Evolutionary conservation across 1,140 invertebrate genomes (phyloP), one percentile per base, ranked within the genome.

Genomic region (Euborellia annulipes): DNA sequence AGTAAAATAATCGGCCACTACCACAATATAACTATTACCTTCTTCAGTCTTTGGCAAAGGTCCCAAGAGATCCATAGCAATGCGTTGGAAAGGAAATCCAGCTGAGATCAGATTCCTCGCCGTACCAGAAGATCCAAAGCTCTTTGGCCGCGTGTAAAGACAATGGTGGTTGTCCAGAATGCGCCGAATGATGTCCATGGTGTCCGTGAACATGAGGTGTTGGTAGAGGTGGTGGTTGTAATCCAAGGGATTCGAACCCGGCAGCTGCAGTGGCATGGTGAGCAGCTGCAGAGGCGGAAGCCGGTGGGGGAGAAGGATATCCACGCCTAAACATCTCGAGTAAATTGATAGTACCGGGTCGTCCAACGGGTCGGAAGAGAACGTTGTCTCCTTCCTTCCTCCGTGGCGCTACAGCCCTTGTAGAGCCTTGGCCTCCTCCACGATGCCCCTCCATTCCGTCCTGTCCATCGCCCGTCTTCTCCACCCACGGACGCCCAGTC

Each of bases 81-180:
- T n/a, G n/a, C n/a, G n/a, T n/a, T n/a, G n/a, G n/a, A n/a, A n/a
- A n/a, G n/a, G n/a, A n/a, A n/a, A n/a, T n/a, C n/a, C n/a, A n/a
- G n/a, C n/a, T n/a, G 41, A 93, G 75, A 64, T 92, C 85, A 20
- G 91, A 91, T 67, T 95, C 88, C 63, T 95, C 89, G 56, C 92
- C 92, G 70, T 97, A 97, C 92, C 93, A 97, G 70, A 98, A 97
- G 59, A 97, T 86, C 94, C 93, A 97, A 13, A 98, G 73, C 66
- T 97, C 92, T 71, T 96, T 97, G 62, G 84, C 78, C 50, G 76
- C 76, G 56, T 75, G 72, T 36, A 85, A 70, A 49, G 79, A 82
- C 50, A 84, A 73, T 45, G 83, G 82, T 56, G 69, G 68, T n/a
- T 47, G 46, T 21, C 16, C 14, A 8, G 16, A 22, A 17, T 14